Base-by-base conservation (phyloP, 2,797 vertebrate genomes). In the Platyrinchus mystaceus region DNA sequence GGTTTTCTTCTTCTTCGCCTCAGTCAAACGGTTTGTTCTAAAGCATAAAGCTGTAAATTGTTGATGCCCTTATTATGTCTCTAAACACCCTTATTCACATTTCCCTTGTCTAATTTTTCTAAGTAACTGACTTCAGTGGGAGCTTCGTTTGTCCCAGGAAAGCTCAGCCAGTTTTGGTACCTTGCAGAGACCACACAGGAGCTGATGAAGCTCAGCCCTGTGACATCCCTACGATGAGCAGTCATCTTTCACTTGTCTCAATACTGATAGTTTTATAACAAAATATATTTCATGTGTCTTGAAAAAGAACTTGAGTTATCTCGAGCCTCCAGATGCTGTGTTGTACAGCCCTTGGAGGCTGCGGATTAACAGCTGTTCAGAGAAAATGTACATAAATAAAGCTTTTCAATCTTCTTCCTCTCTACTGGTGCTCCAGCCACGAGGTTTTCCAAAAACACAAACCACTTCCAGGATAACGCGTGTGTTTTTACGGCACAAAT, bases 381-480 rank as follows among this genome's bases (percentile, higher is more conserved):
- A 49, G 56, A 59, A 85, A 83, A 89, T 46, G 73, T 55, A 76
- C 56, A 55, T 50, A 91, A 91, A 89, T 63, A 73, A 78, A 91
- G 56, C 70, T 84, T 69, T 84, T 59, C 92, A 91, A 59, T 94
- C 85, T 69, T 63, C 43, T 75, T 85, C 52, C 77, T 89, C 52
- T 91, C 37, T 84, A 12, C 46, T 85, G 96, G 92, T 91, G 90
- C 88, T 94, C 68, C 63, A 79, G 77, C 60, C 90, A 43, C 81
- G 26, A 53, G 55, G 71, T 59, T 91, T 69, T 68, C 68, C 87
- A 75, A 66, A 66, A 70, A 52, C 66, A 76, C 43, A 69, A 77
- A 79, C 64, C n/a, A 24, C 16, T 50, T 89, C 36, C n/a, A 53
- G 14, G 32, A n/a, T 32, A 56, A 79, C 4, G 0, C 9, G 10